phyloP scores from a whole-genome alignment of 1,140 invertebrate genomes.

The Caenorhabditis briggsae region DNA sequence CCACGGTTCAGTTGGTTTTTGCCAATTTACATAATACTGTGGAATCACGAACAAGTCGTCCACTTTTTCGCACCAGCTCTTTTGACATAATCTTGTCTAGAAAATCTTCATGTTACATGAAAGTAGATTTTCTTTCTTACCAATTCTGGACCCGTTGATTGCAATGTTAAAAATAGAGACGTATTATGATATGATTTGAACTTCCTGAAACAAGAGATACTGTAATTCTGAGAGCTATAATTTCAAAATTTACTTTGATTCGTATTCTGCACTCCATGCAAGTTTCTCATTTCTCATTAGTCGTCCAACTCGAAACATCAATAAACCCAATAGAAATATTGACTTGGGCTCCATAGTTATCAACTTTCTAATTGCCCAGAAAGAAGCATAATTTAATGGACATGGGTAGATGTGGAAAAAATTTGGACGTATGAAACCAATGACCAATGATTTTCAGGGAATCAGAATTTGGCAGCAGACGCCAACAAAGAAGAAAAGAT shows the following conservation, averaged over 20 bases:
- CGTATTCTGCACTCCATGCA: conserved; percentile 44
- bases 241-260: conserved; percentile 7
- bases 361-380: background rate
- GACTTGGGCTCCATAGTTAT: conserved; percentile 31
- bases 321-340: conserved; percentile 31
- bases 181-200: conserved; percentile 29
- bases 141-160: conserved; percentile 33
- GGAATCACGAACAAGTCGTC: conserved; percentile 18
- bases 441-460: conserved; percentile 10
- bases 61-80: conserved; percentile 43
- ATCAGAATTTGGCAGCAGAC: background rate
- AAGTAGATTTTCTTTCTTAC: background rate
- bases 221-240: background rate
- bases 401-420: background rate
- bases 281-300: conserved; percentile 36
- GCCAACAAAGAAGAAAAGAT: background rate
- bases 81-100: conserved; percentile 19
- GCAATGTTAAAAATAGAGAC: conserved; percentile 16
- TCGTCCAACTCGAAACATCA: conserved; percentile 41
- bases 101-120: background rate
- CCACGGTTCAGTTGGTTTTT: conserved; percentile 30
- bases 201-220: conserved; percentile 5
- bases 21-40: conserved; percentile 44
- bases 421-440: background rate
- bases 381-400: background rate